Base-by-base conservation (phyloP, 2,888 invertebrate species). In the Pogonocherus hispidulus region DNA sequence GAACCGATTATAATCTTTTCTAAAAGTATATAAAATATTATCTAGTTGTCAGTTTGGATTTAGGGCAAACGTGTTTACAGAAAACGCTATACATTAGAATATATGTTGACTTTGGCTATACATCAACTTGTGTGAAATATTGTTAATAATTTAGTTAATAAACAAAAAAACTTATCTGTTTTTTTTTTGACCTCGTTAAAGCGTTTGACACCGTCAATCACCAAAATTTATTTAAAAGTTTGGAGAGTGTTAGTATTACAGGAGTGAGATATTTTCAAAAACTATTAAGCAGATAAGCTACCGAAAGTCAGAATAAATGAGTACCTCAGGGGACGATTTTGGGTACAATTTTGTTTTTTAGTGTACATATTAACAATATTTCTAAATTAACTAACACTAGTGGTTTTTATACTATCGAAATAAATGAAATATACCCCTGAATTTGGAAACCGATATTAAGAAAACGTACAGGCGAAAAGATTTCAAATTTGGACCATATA, bases 21-120 rank as follows among this genome's bases (percentile, higher is more conserved):
- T 51, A 22, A 18, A 35, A 14, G n/a, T 44, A 4, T 19, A 37
- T 18, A 47, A 51, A 14, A 63, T 63, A n/a, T n/a, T n/a, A n/a
- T 19, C 14, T 67, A 20, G 18, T 9, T 49, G 44, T 44, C 64
- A 68, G 27, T 63, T 51, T 41, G 59, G 64, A 3, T 68, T 68
- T 54, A 14, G 41, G 19, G 55, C 54, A 49, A 47, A 35, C 5
- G 19, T 56, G 20, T 46, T 49, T 22, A 64, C 55, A 47, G 4
- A 37, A 18, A 35, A 56, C 47, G 64, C 64, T n/a, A 49, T 64
- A n/a, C n/a, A n/a, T n/a, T n/a, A n/a, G n/a, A n/a, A n/a, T n/a
- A n/a, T n/a, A n/a, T n/a, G n/a, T n/a, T n/a, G n/a, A n/a, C n/a
- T n/a, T n/a, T n/a, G n/a, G n/a, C n/a, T n/a, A n/a, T n/a, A 14